phyloP scores from a whole-genome alignment of 37 sponge, comb jelly and placozoan genomes.

The Beroe ovata region DNA sequence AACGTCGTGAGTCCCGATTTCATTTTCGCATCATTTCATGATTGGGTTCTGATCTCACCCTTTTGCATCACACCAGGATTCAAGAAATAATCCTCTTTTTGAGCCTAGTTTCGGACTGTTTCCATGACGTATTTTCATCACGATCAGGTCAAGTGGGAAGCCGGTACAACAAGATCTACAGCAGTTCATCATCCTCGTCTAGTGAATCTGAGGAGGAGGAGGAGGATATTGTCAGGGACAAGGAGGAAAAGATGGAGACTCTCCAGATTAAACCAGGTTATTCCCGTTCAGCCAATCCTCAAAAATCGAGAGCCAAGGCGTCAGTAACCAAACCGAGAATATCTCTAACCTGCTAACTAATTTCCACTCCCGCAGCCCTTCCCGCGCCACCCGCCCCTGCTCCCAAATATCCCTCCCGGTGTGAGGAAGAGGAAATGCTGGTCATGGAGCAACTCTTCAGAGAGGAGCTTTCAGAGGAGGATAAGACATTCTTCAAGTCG shows the following conservation, averaged over 20 bases:
- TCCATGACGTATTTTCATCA: no score
- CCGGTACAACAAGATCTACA: conserved; percentile 66
- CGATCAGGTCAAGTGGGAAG: conserved; percentile 32
- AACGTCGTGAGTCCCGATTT: conserved; percentile 13
- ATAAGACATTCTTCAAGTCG: conserved; percentile 27
- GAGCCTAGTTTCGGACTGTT: no score
- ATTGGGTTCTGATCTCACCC: no score
- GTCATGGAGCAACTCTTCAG: conserved; percentile 44
- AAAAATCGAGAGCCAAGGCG: no score
- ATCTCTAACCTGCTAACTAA: not conserved
- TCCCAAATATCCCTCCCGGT: conserved; percentile 3
- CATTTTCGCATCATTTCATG: no score
- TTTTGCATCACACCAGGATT: no score
- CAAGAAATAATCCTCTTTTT: no score
- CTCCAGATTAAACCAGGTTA: conserved; percentile 7
- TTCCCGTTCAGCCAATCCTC: no score
- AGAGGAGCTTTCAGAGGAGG: conserved; percentile 52
- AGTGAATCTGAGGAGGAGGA: conserved; percentile 58
- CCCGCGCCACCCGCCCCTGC: not conserved
- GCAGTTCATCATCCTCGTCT: not conserved
- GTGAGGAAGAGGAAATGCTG: conserved; percentile 20
- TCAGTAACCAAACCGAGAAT: no score
- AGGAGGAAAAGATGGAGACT: not conserved
- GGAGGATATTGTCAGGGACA: conserved; percentile 8
- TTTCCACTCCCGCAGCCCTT: not conserved